Evolutionary conservation across 2,113 vertebrate genomes (phyloP).

Genomic region (Leptobrachium ailaonicum): DNA sequence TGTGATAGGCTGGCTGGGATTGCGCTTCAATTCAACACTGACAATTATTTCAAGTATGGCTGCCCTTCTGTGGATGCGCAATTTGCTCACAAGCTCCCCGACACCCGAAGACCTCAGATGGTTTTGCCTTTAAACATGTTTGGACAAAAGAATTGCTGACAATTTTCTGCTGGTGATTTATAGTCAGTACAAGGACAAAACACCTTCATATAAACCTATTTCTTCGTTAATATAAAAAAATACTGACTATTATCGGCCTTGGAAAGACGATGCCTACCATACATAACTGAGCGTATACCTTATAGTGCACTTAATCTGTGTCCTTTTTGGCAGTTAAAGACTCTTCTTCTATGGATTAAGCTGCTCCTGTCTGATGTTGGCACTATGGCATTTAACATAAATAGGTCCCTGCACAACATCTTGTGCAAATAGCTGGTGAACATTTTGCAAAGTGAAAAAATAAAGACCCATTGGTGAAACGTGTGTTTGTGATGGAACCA

Average conservation of each 20-base stretch:
- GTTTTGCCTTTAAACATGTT: conserved; percentile 1
- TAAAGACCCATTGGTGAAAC: conserved; percentile 56
- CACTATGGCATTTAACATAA: conserved; percentile 39
- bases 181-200: conserved; percentile 29
- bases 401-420: conserved; percentile 39
- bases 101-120: not conserved
- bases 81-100: not conserved
- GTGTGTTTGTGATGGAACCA: not conserved
- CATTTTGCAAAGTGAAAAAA: conserved; percentile 52
- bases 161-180: conserved; percentile 58
- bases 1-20: too few species aligned
- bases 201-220: not conserved
- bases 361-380: conserved; percentile 28
- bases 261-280: conserved; percentile 11
- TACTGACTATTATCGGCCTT: conserved; percentile 29
- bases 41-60: too few species aligned
- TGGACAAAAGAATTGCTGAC: conserved; percentile 17
- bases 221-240: conserved; percentile 49
- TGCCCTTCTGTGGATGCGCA: too few species aligned
- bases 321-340: conserved; percentile 45
- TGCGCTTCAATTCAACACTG: too few species aligned
- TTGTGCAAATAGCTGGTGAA: conserved; percentile 62
- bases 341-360: conserved; percentile 30
- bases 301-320: conserved; percentile 46
- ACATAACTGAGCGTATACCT: conserved; percentile 35